These are phyloP conservation scores for Aythya baeri DNA, from an alignment of 2,113 vertebrate genomes.

Conservation along the genomic window DNA sequence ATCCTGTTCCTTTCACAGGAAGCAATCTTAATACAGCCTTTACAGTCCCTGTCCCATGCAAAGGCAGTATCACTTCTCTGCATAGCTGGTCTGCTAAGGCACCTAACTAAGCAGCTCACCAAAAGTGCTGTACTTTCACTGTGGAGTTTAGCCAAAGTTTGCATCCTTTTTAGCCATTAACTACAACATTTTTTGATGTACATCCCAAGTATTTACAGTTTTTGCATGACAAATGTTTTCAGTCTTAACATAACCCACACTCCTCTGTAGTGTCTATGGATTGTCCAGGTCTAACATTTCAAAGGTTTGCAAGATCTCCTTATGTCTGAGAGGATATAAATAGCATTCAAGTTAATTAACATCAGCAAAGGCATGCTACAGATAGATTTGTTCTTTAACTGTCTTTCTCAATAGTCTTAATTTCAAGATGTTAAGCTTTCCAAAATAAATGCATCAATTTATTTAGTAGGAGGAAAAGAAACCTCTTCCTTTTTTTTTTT, in stretches of 20 bases:
- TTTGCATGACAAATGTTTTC: slow-evolving; percentile 34
- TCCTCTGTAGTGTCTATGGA: not conserved
- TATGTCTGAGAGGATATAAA: slow-evolving; percentile 6
- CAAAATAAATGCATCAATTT: not conserved
- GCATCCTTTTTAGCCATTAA: slow-evolving; percentile 9
- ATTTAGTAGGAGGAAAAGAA: not conserved
- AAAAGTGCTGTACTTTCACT: not conserved
- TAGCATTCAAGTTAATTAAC: slow-evolving; percentile 16
- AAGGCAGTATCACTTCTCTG: not conserved
- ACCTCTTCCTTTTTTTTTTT: not conserved
- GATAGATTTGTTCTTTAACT: not conserved
- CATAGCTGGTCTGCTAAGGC: not conserved
- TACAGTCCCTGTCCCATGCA: rapidly evolving
- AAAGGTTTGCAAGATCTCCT: slow-evolving; percentile 23
- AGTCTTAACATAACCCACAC: not conserved
- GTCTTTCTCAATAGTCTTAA: not conserved
- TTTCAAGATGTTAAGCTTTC: slow-evolving; percentile 17
- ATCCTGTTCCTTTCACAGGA: not conserved
- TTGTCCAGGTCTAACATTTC: slow-evolving; percentile 10
- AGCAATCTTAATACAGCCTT: not conserved
- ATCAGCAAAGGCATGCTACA: not conserved
- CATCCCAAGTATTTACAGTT: slow-evolving; percentile 1
- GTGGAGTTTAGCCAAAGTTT: not conserved
- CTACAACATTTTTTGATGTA: not conserved
- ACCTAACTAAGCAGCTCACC: not conserved